phyloP scores from a whole-genome alignment of 2,113 vertebrate genomes.

The Malurus alboscapulatus region DNA sequence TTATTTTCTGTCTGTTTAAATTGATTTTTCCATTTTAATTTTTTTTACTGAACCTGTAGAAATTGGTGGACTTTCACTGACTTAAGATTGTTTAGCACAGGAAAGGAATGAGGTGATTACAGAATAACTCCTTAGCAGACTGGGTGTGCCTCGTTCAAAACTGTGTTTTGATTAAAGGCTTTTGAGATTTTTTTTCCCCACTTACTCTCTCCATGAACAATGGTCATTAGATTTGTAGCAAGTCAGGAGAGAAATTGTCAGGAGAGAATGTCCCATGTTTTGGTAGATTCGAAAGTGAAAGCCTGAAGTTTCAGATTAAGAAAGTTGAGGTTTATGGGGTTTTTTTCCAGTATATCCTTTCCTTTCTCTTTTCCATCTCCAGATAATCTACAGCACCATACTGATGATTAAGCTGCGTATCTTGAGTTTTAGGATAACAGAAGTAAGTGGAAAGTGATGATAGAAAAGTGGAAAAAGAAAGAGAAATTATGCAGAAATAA shows the following conservation, averaged over 20 bases:
- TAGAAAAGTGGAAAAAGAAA: background rate
- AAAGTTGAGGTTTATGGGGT: background rate
- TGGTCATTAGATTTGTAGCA: background rate
- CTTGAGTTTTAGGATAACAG: background rate
- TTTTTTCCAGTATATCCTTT: background rate
- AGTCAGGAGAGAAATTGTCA: background rate
- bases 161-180: slow-evolving; percentile 2
- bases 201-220: background rate
- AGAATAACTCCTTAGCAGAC: background rate
- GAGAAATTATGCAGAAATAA: background rate
- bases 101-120: slow-evolving; percentile 50
- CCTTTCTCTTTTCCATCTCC: background rate
- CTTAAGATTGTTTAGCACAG: slow-evolving; percentile 1
- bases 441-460: background rate
- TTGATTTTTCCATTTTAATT: background rate
- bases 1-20: background rate
- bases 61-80: background rate
- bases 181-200: background rate
- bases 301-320: background rate
- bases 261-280: background rate
- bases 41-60: background rate
- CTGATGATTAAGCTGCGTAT: background rate
- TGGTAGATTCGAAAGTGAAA: slow-evolving; percentile 1
- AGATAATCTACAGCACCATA: background rate
- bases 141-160: slow-evolving; percentile 47